Percentiles rank a stretch among this genome's conserved stretches.
These are phyloP conservation scores for Sarcophaga variegata DNA, from an alignment of 2,888 invertebrate genomes.

Conservation along the genomic window DNA sequence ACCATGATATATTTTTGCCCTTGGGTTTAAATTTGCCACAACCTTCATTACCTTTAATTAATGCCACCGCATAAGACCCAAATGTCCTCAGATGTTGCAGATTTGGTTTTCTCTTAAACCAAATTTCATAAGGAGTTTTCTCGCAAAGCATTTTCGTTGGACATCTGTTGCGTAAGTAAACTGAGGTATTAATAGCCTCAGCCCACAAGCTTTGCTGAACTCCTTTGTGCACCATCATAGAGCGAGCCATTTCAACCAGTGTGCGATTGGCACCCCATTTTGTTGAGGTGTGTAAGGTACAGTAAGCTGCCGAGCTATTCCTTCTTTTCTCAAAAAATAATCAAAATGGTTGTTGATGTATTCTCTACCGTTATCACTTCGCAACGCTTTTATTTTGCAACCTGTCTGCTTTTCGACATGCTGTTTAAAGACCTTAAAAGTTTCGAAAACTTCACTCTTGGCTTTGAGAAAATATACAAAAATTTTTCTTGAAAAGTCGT, in stretches of 20 bases:
- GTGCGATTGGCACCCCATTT: slow-evolving; percentile 57
- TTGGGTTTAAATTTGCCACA: slow-evolving; percentile 39
- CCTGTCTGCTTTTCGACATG: slow-evolving; percentile 46
- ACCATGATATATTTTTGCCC: slow-evolving; percentile 42
- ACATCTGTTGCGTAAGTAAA: slow-evolving; percentile 45
- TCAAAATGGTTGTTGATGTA: too few relatives aligned
- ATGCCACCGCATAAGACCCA: slow-evolving; percentile 55
- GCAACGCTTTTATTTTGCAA: slow-evolving; percentile 23
- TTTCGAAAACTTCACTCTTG: slow-evolving; percentile 47
- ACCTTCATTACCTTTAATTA: slow-evolving; percentile 19
- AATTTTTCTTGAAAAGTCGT: slow-evolving; percentile 46
- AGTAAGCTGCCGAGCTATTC: slow-evolving; percentile 60
- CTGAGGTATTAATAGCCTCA: slow-evolving; percentile 53
- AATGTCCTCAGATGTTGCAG: slow-evolving; percentile 54
- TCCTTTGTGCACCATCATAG: slow-evolving; percentile 70
- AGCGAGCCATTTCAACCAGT: slow-evolving; percentile 72
- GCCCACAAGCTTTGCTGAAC: slow-evolving; percentile 49
- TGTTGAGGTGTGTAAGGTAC: slow-evolving; percentile 65
- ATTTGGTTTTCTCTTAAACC: slow-evolving; percentile 47
- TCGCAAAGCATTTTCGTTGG: slow-evolving; percentile 16
- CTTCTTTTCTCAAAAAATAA: slow-evolving; percentile 50
- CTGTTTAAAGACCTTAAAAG: slow-evolving; percentile 49
- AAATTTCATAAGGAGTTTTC: slow-evolving; percentile 43
- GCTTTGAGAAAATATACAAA: slow-evolving; percentile 56
- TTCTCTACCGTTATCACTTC: too few relatives aligned